Evolutionary conservation across 2,888 invertebrate species (phyloP).

Genomic region (Clepsis dumicolana): DNA sequence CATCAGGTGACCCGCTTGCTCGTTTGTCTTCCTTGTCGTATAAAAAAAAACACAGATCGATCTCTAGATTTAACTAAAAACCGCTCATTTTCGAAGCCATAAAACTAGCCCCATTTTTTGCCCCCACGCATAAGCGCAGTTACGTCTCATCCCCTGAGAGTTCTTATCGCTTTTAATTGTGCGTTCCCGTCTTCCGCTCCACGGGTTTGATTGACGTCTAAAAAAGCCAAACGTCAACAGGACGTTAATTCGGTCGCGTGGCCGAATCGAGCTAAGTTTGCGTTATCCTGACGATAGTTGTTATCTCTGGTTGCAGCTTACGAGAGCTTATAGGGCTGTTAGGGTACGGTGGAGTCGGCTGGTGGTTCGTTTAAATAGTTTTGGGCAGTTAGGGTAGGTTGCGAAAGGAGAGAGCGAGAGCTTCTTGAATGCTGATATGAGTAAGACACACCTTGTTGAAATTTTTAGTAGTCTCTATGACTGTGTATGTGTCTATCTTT

Average conservation of each 20-base stretch:
- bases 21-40: neutral
- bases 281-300: constrained; percentile 74
- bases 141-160: constrained; percentile 27
- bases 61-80: neutral
- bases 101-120: constrained; percentile 2
- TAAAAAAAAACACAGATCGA: neutral
- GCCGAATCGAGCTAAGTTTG: constrained; percentile 81
- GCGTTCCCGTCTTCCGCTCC: constrained; percentile 56
- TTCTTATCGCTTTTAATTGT: constrained; percentile 41
- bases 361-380: neutral
- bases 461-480: too few species aligned
- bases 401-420: too few species aligned
- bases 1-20: too few species aligned
- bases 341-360: constrained; percentile 12
- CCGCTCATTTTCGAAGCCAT: neutral
- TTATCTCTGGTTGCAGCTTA: constrained; percentile 44
- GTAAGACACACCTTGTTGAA: too few species aligned
- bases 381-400: neutral
- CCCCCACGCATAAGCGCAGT: constrained; percentile 31
- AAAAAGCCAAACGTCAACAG: constrained; percentile 47
- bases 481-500: too few species aligned
- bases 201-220: constrained; percentile 58
- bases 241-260: constrained; percentile 69
- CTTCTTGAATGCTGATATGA: too few species aligned
- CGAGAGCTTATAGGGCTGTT: too few species aligned